Conservation (phyloP, 2,113 vertebrate genomes). For the Nyctereutes procyonoides region DNA sequence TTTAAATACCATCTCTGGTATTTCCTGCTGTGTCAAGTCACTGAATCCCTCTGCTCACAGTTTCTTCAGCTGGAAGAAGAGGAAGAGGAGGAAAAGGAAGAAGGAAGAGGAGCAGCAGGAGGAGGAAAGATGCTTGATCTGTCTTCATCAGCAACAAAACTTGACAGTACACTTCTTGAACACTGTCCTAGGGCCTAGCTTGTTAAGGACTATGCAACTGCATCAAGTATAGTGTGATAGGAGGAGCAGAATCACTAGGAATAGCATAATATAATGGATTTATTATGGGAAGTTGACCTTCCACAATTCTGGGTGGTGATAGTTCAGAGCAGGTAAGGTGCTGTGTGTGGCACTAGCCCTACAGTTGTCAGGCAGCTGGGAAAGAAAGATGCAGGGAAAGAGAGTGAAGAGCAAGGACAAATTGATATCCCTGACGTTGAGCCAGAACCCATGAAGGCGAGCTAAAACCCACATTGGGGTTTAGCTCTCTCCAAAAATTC, state of each 20-base stretch:
- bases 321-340: background rate
- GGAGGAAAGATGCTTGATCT: background rate
- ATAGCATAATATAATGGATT: background rate
- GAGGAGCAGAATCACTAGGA: background rate
- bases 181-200: too few species aligned
- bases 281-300: background rate
- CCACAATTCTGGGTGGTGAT: background rate
- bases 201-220: background rate
- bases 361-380: background rate
- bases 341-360: background rate
- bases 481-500: background rate
- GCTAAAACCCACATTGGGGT: background rate
- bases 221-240: background rate
- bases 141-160: background rate
- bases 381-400: background rate
- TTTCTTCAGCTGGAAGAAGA: background rate
- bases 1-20: background rate
- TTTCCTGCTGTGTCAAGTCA: background rate
- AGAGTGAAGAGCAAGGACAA: background rate
- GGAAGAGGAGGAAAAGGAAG: too few species aligned
- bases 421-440: background rate
- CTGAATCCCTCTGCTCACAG: background rate
- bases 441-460: background rate
- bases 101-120: too few species aligned
- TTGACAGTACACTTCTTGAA: background rate